Evolutionary conservation across 2,888 invertebrate species (phyloP), one percentile per base, ranked within the genome.

Genomic region (Auanema freiburgensis): DNA sequence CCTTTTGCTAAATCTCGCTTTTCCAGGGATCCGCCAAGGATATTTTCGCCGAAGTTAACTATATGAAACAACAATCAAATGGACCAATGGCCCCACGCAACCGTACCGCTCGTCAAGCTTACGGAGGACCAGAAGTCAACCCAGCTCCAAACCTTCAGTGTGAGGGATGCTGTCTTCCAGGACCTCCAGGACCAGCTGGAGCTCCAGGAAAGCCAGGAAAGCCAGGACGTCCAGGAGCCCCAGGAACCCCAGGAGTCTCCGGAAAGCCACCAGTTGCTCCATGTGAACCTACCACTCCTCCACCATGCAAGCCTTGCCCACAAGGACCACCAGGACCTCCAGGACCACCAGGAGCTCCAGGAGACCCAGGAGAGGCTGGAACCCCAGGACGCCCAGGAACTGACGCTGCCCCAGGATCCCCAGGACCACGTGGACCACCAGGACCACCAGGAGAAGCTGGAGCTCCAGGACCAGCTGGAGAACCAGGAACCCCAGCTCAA

Each of bases 171-270:
- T 76, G 76, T 64, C 69, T 76, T 42, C 76, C 76, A 52, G 63
- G 81, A 63, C 78, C 72, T 61, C 80, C 80, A 53, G 81, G 81
- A 64, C 78, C 83, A 54, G 76, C 74, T 33, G 80, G 79, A 65
- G 66, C 69, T 23, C 46, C 46, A 5, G 71, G 71, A 66, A 66
- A 63, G 55, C 71, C 69, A 55, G 72, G 69, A 64, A 67, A 72
- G 66, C 78, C 79, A 52, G 79, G 79, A 63, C 61, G 69, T 44
- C 79, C 76, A 54, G 79, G 79, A 63, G 70, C 77, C 33, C 79
- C 79, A 49, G 77, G 74, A 66, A 54, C 65, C 21, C 71, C 74
- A 46, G 79, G 77, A 67, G 63, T 63, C 54, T 65, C 76, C 44
- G 76, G 71, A 67, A 67, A 70, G 42, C 70, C 74, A 25, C 71